Percentiles rank a stretch among this genome's conserved stretches.
Conservation (phyloP, 2,888 invertebrate species). For the Piscicola geometra region DNA sequence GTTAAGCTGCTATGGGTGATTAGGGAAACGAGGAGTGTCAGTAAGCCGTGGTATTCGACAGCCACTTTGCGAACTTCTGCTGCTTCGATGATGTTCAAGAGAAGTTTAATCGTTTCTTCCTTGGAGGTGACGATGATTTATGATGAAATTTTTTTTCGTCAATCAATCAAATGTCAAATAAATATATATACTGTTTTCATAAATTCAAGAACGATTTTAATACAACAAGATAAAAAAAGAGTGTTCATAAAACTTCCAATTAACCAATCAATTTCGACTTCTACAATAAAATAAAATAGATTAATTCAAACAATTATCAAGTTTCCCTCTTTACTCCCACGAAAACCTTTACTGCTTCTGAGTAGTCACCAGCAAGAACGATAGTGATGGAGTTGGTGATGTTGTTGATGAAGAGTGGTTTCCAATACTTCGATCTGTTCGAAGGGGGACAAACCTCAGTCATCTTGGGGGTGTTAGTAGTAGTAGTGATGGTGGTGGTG, state of each 20-base stretch:
- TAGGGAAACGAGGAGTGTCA: neutral
- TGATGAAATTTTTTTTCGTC: too few relatives aligned
- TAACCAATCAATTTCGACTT: too few relatives aligned
- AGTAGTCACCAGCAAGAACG: neutral
- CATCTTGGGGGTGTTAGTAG: neutral
- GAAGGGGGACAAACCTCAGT: constrained; percentile 20
- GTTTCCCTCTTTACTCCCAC: too few relatives aligned
- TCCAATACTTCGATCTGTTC: constrained; percentile 20
- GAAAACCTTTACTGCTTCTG: constrained; percentile 18
- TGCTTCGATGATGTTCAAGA: constrained; percentile 13
- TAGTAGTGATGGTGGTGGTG: neutral
- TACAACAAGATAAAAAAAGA: too few relatives aligned
- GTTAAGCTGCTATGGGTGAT: neutral
- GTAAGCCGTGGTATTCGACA: constrained; percentile 17
- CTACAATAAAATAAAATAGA: too few relatives aligned
- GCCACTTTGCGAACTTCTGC: neutral
- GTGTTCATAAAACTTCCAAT: too few relatives aligned
- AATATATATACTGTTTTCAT: too few relatives aligned
- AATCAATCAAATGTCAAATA: too few relatives aligned
- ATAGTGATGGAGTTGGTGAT: constrained; percentile 21
- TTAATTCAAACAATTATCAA: too few relatives aligned
- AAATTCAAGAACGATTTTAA: too few relatives aligned
- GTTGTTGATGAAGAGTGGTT: neutral
- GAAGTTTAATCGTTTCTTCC: constrained; percentile 9
- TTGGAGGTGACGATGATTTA: too few relatives aligned